Conservation (phyloP, 2,797 vertebrate genomes). For the Aulostomus chinensis region DNA sequence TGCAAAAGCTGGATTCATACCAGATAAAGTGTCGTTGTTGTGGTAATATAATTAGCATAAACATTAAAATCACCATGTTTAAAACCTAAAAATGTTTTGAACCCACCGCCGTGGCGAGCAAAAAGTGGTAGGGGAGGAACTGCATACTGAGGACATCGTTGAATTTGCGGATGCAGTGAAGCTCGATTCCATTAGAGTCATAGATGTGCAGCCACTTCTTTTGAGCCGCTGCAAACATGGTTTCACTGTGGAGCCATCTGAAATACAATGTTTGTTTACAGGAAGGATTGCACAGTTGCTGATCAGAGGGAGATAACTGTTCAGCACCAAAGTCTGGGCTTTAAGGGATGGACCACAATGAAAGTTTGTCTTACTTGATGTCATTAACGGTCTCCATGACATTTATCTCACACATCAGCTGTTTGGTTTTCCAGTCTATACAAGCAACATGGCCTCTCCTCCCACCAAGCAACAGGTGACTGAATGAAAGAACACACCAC, state of each 20-base stretch:
- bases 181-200: slow-evolving; percentile 89
- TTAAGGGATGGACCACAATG: not conserved
- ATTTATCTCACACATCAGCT: slow-evolving; percentile 89
- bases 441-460: slow-evolving; percentile 87
- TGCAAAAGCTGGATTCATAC: too few relatives aligned
- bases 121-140: slow-evolving; percentile 91
- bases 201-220: slow-evolving; percentile 91
- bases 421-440: slow-evolving; percentile 88
- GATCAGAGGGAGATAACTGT: not conserved
- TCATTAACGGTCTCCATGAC: slow-evolving; percentile 90
- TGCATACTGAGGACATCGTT: slow-evolving; percentile 86
- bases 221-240: slow-evolving; percentile 89
- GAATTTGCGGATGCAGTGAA: slow-evolving; percentile 89
- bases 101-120: slow-evolving; percentile 84
- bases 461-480: slow-evolving; percentile 87
- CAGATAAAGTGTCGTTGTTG: not conserved
- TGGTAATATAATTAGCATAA: not conserved
- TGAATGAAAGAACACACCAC: slow-evolving; percentile 39
- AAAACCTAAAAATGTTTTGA: too few relatives aligned
- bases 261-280: not conserved
- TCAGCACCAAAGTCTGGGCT: not conserved
- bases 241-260: slow-evolving; percentile 89
- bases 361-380: slow-evolving; percentile 78
- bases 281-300: not conserved
- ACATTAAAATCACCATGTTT: too few relatives aligned